These are phyloP conservation scores for Aleiodes sp. DNA, from an alignment of 1,140 invertebrate genomes.

Conservation along the genomic window DNA sequence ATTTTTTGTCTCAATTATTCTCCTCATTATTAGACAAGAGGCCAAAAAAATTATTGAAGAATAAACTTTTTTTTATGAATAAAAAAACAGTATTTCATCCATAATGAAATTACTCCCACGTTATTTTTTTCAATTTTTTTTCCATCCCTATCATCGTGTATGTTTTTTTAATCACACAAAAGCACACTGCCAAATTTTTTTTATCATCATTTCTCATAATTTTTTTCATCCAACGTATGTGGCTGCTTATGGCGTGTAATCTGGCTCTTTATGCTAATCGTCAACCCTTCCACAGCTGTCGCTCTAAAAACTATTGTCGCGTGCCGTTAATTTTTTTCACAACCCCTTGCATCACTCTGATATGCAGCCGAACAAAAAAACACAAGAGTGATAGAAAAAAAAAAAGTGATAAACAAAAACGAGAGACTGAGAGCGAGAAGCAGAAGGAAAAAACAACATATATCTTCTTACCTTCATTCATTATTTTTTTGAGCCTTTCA, in stretches of 20 bases:
- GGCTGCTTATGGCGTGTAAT: constrained; percentile 36
- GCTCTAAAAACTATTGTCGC: constrained; percentile 36
- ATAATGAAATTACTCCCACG: too few relatives aligned
- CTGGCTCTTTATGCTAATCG: constrained; percentile 41
- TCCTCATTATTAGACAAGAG: too few relatives aligned
- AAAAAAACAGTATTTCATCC: too few relatives aligned
- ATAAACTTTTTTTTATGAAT: too few relatives aligned
- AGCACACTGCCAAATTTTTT: too few relatives aligned
- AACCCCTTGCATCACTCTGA: background rate
- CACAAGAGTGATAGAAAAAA: constrained; percentile 14
- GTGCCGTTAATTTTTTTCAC: constrained; percentile 7
- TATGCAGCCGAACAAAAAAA: too few relatives aligned
- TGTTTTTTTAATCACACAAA: too few relatives aligned
- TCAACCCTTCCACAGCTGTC: constrained; percentile 35
- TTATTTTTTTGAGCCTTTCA: constrained; percentile 27
- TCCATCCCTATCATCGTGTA: background rate
- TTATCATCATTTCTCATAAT: background rate
- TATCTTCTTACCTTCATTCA: background rate
- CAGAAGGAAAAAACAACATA: background rate
- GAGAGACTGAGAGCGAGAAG: background rate
- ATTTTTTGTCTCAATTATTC: too few relatives aligned
- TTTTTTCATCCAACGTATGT: background rate
- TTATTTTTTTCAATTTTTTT: too few relatives aligned
- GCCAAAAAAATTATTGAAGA: too few relatives aligned
- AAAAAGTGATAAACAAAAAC: constrained; percentile 4